A percentile compares a stretch with the other conserved stretches of the same genome.
Evolutionary conservation across 2,888 invertebrate species (phyloP).

Genomic region (Lasioglossum zephyrum): DNA sequence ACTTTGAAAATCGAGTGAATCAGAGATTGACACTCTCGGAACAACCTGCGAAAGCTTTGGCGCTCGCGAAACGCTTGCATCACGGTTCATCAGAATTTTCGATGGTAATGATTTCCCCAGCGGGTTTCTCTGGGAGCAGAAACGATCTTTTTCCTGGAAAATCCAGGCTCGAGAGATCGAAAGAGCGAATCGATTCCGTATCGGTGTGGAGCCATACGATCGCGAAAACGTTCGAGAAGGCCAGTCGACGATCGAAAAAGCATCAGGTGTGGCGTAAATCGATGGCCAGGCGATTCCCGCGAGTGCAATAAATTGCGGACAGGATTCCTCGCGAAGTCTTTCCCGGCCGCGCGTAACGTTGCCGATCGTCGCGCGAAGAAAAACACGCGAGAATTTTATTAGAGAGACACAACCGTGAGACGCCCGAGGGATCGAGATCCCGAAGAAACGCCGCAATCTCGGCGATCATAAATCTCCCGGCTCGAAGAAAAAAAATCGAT

Average conservation of each 20-base stretch:
- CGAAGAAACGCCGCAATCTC: not conserved
- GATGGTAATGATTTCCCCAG: not conserved
- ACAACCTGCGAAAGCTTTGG: not conserved
- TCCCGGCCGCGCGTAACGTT: not conserved
- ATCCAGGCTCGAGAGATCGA: not conserved
- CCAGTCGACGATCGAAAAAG: constrained; percentile 24
- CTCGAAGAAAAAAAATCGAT: not conserved
- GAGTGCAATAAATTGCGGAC: constrained; percentile 67
- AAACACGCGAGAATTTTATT: constrained; percentile 3
- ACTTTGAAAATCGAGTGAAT: not conserved
- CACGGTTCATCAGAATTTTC: not conserved
- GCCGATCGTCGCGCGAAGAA: not conserved
- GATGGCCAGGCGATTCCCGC: constrained; percentile 52
- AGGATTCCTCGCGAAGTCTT: constrained; percentile 57
- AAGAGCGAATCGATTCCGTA: not conserved
- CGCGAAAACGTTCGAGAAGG: constrained; percentile 13
- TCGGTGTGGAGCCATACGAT: not conserved
- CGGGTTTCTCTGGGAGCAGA: not conserved
- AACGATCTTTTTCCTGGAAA: not conserved
- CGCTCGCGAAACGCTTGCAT: not conserved
- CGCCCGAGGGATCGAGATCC: not conserved
- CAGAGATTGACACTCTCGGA: not conserved
- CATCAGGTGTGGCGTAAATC: constrained; percentile 47
- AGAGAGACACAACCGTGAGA: not conserved
- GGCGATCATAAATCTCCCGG: not conserved